Conservation (phyloP, 2,113 vertebrate species). For the Oryzias melastigma region DNA sequence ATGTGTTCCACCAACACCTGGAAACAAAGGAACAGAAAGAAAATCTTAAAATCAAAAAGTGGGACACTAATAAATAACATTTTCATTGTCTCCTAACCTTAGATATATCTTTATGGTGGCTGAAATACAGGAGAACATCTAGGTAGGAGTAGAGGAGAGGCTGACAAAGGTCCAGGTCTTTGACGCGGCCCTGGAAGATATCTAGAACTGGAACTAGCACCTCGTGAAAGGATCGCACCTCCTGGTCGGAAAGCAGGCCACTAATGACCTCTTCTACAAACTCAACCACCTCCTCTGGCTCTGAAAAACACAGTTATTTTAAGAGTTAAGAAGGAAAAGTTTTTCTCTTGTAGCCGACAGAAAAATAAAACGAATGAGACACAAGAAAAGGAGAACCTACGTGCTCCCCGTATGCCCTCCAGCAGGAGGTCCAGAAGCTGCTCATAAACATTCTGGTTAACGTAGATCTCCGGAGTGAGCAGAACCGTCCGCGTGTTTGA, state of each 20-base stretch:
- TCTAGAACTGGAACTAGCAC: slow-evolving; percentile 93
- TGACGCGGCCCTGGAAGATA: slow-evolving; percentile 84
- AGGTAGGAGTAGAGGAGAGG: slow-evolving; percentile 88
- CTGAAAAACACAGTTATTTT: slow-evolving; percentile 65
- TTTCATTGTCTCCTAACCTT: slow-evolving; percentile 77
- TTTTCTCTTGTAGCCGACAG: neutral
- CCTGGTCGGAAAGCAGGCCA: slow-evolving; percentile 86
- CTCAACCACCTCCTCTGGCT: slow-evolving; percentile 86
- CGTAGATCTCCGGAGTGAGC: slow-evolving; percentile 94
- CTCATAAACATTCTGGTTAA: slow-evolving; percentile 89
- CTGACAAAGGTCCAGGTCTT: slow-evolving; percentile 93
- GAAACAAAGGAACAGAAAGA: neutral
- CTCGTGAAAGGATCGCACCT: slow-evolving; percentile 92
- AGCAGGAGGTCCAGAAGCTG: slow-evolving; percentile 94
- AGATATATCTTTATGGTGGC: slow-evolving; percentile 89
- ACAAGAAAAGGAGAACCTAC: slow-evolving; percentile 74
- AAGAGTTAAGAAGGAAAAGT: neutral
- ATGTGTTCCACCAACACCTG: slow-evolving; percentile 91
- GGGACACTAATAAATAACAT: neutral
- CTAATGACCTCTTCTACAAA: slow-evolving; percentile 91
- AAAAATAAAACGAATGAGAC: neutral
- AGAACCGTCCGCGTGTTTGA: slow-evolving; percentile 89
- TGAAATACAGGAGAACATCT: slow-evolving; percentile 94
- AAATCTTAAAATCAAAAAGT: neutral
- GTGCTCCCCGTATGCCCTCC: slow-evolving; percentile 82